Conservation (phyloP, 1,140 invertebrate species). For the Conus betulinus region DNA sequence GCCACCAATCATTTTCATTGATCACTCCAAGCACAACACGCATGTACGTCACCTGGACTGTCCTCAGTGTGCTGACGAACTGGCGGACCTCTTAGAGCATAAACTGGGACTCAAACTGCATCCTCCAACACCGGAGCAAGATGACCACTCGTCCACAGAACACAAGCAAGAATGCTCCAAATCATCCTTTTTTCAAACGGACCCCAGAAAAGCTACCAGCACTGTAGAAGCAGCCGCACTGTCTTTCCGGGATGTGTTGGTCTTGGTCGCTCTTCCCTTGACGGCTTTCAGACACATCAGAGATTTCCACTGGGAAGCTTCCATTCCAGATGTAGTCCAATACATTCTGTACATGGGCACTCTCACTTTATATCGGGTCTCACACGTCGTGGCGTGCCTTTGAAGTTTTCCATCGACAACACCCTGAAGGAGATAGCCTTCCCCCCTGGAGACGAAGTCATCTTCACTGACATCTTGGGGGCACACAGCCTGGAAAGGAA, state of each 20-base stretch:
- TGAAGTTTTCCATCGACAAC: neutral
- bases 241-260: conserved; percentile 10
- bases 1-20: conserved; percentile 9
- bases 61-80: neutral
- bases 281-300: neutral
- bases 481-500: conserved; percentile 17
- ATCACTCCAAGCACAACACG: conserved; percentile 1
- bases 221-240: neutral
- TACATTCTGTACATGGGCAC: neutral
- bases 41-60: neutral
- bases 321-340: neutral
- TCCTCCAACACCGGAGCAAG: neutral
- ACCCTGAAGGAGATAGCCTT: conserved; percentile 10
- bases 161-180: neutral
- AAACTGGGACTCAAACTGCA: neutral
- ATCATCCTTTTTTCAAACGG: neutral
- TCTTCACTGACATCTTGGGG: neutral
- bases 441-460: neutral
- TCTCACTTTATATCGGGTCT: neutral
- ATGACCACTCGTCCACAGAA: neutral
- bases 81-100: neutral
- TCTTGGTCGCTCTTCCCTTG: neutral
- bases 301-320: neutral
- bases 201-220: neutral
- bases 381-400: neutral